Conservation (phyloP, 2,113 vertebrate species). For the Falco punctatus region DNA sequence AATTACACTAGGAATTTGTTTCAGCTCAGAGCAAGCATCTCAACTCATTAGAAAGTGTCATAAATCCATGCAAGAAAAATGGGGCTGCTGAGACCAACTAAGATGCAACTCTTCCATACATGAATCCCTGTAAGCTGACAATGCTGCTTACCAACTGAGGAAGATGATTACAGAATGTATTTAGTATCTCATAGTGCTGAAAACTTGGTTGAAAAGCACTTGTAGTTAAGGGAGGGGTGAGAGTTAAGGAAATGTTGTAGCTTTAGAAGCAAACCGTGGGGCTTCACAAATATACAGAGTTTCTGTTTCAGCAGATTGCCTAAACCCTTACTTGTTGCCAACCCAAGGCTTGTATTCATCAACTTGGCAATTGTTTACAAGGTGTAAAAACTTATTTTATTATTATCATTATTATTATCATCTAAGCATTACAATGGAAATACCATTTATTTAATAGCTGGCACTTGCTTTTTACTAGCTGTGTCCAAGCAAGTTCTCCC, state of each 20-base stretch:
- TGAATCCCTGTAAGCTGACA: not conserved
- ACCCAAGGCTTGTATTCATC: not conserved
- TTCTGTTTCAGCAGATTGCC: not conserved
- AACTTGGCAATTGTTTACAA: not conserved
- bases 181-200: not conserved
- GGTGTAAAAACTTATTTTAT: not conserved
- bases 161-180: not conserved
- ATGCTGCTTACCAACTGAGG: not conserved
- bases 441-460: not conserved
- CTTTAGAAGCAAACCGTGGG: not conserved
- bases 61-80: slow-evolving; percentile 8
- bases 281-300: not conserved
- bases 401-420: not conserved
- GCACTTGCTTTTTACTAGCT: not conserved
- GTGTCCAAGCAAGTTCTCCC: not conserved
- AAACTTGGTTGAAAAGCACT: not conserved
- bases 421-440: not conserved
- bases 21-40: not conserved
- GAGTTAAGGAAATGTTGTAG: not conserved
- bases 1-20: not conserved
- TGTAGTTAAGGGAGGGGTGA: not conserved
- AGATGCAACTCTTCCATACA: not conserved
- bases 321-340: not conserved
- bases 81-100: not conserved
- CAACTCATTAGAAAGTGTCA: not conserved